Percentiles rank a stretch among this genome's conserved stretches.
phyloP scores from a whole-genome alignment of 2,888 invertebrate species.

The Pterostichus niger region DNA sequence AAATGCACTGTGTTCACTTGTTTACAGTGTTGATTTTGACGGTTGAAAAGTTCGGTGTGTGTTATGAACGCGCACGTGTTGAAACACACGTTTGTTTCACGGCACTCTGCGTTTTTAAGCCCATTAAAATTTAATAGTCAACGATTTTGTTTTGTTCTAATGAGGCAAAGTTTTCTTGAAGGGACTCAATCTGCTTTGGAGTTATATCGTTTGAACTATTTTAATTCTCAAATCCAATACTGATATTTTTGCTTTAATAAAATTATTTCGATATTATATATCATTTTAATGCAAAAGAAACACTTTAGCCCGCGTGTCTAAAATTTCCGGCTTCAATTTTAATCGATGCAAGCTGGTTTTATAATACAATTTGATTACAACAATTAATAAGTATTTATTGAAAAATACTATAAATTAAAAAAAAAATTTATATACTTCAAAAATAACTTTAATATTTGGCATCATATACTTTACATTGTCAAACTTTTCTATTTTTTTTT shows the following conservation, averaged over 20 bases:
- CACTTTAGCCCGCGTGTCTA: too few relatives aligned
- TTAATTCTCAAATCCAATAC: not conserved
- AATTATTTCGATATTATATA: too few relatives aligned
- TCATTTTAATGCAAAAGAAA: too few relatives aligned
- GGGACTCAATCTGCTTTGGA: not conserved
- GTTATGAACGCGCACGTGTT: slow-evolving; percentile 39
- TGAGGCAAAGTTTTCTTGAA: not conserved
- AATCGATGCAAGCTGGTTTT: too few relatives aligned
- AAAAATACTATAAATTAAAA: too few relatives aligned
- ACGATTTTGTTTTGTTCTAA: slow-evolving; percentile 16
- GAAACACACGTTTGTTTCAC: slow-evolving; percentile 29
- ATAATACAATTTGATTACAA: too few relatives aligned
- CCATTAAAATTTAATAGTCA: slow-evolving; percentile 33
- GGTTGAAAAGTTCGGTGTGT: slow-evolving; percentile 12
- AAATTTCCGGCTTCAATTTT: too few relatives aligned
- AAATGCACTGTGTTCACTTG: slow-evolving; percentile 32
- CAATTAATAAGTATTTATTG: too few relatives aligned
- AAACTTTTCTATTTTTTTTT: not conserved
- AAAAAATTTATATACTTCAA: too few relatives aligned
- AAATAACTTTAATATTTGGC: too few relatives aligned
- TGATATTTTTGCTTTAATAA: too few relatives aligned
- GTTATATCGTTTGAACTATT: not conserved
- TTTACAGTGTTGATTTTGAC: slow-evolving; percentile 31
- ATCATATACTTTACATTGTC: not conserved
- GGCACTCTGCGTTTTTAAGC: slow-evolving; percentile 11